phyloP scores from a whole-genome alignment of 2,888 invertebrate species.

The Willowsia nigromaculata region DNA sequence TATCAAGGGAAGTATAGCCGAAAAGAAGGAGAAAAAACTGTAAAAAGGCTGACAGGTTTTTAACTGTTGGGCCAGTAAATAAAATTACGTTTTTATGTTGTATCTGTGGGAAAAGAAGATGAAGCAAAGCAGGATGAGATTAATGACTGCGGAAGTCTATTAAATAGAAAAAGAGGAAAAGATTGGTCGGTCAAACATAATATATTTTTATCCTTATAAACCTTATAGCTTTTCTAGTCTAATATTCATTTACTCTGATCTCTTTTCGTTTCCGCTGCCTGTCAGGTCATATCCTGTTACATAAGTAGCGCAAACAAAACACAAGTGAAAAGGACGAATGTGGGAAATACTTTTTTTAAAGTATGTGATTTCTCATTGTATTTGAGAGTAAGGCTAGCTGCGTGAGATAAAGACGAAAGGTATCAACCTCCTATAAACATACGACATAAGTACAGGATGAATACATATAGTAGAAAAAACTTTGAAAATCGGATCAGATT shows the following conservation, averaged over 20 bases:
- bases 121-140: slow-evolving; percentile 47
- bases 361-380: background rate
- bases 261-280: background rate
- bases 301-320: background rate
- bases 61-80: background rate
- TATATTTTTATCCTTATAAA: background rate
- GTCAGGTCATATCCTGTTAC: background rate
- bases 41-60: slow-evolving; percentile 34
- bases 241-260: background rate
- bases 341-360: background rate
- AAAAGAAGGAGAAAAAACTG: background rate
- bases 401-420: background rate
- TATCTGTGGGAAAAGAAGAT: background rate
- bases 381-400: background rate
- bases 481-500: background rate
- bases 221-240: background rate
- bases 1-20: slow-evolving; percentile 17
- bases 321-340: background rate
- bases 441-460: too few species aligned
- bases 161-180: slow-evolving; percentile 36
- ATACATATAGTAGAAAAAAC: too few species aligned
- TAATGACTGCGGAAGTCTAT: slow-evolving; percentile 69
- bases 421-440: too few species aligned
- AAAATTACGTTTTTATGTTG: background rate
- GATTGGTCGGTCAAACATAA: background rate